Percentiles rank a stretch among this genome's conserved stretches.
Conservation (phyloP, 2,113 vertebrate genomes). For the Glaucidium brasilianum region DNA sequence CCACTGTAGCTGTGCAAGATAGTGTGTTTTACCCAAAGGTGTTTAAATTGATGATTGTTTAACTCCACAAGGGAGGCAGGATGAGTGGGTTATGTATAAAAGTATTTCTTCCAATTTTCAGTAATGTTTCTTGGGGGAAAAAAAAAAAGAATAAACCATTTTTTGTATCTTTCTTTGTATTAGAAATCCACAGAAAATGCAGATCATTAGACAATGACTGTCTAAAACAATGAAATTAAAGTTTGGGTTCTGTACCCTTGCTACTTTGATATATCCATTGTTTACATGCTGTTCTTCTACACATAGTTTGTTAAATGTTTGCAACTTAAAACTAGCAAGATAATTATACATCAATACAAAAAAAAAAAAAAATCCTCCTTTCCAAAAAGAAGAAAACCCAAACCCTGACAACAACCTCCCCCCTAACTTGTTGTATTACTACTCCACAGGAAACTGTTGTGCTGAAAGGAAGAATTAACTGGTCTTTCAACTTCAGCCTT, state of each 20-base stretch:
- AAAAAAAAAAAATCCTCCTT: neutral
- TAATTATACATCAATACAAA: neutral
- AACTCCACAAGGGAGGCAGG: neutral
- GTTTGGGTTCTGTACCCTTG: neutral
- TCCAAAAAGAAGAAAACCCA: neutral
- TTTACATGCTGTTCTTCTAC: neutral
- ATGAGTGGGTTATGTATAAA: neutral
- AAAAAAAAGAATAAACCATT: neutral
- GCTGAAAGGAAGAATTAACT: conserved; percentile 63
- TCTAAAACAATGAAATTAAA: neutral
- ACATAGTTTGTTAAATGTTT: neutral
- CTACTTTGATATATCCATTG: neutral
- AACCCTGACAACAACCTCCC: neutral
- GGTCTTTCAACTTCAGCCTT: conserved; percentile 61
- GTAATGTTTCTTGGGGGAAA: neutral
- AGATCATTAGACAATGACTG: neutral
- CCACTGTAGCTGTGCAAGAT: neutral
- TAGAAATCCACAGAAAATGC: neutral
- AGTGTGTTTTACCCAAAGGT: neutral
- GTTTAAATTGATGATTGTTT: neutral
- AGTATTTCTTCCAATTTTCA: neutral
- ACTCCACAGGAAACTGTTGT: conserved; percentile 59
- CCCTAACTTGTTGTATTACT: conserved; percentile 54
- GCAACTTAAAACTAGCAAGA: neutral
- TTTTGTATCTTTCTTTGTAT: neutral